These are phyloP conservation scores for Drosophila testacea DNA, from an alignment of 2,888 invertebrate genomes.

Conservation along the genomic window DNA sequence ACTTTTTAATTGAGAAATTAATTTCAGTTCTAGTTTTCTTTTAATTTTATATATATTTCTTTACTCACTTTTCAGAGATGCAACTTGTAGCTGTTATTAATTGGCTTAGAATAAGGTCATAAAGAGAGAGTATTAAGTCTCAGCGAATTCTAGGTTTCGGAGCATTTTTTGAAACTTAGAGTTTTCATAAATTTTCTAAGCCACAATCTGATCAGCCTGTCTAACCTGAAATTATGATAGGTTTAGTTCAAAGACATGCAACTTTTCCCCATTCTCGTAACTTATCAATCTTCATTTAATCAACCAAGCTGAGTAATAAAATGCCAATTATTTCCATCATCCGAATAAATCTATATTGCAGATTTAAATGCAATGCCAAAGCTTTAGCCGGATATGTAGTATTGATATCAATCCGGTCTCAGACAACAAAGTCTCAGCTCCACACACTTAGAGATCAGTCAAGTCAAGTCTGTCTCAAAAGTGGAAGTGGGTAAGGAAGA, in stretches of 20 bases:
- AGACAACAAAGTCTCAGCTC: slow-evolving; percentile 18
- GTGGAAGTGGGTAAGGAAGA: neutral
- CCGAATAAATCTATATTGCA: slow-evolving; percentile 6
- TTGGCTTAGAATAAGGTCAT: too few relatives aligned
- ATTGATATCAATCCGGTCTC: slow-evolving; percentile 44
- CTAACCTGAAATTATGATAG: neutral
- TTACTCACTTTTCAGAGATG: neutral
- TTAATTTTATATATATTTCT: neutral
- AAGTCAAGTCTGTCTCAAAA: slow-evolving; percentile 1
- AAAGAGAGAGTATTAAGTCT: too few relatives aligned
- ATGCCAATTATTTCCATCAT: neutral
- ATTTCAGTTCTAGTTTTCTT: slow-evolving; percentile 34
- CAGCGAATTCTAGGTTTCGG: too few relatives aligned
- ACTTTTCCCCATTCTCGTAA: neutral
- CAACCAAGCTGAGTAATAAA: neutral
- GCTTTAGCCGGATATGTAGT: slow-evolving; percentile 47
- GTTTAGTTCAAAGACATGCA: neutral
- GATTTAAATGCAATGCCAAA: slow-evolving; percentile 21
- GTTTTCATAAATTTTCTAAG: too few relatives aligned
- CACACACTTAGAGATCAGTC: slow-evolving; percentile 15
- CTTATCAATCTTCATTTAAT: slow-evolving; percentile 2
- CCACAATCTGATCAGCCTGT: neutral
- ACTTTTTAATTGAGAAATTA: slow-evolving; percentile 71
- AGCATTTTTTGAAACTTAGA: too few relatives aligned
- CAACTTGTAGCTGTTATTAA: too few relatives aligned